Conservation (phyloP, 2,888 invertebrate species). For the Andrena bicolor region DNA sequence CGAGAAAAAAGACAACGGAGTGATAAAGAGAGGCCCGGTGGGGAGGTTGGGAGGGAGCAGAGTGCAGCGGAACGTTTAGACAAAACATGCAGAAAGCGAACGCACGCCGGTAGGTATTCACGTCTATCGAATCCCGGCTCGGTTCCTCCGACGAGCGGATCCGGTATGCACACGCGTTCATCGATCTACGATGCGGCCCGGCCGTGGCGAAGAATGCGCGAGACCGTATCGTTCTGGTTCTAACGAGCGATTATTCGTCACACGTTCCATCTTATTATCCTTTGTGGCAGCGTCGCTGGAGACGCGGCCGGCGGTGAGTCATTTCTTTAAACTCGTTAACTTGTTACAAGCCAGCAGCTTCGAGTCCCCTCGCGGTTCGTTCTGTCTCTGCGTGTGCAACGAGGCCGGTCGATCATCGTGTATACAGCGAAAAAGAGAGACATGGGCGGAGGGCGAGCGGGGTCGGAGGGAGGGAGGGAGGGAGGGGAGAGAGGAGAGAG, state of each 20-base stretch:
- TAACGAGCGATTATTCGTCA: constrained; percentile 66
- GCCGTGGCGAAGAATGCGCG: constrained; percentile 43
- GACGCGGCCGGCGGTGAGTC: constrained; percentile 59
- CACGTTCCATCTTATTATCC: constrained; percentile 67
- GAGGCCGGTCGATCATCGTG: constrained; percentile 68
- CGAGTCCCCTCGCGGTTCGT: constrained; percentile 40
- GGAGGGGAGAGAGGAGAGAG: background rate
- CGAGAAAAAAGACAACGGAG: background rate
- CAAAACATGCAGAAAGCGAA: constrained; percentile 43
- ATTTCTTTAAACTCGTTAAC: constrained; percentile 73
- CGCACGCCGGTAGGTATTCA: constrained; percentile 20
- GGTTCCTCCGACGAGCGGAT: constrained; percentile 35
- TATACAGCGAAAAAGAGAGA: constrained; percentile 15
- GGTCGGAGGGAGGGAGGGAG: background rate
- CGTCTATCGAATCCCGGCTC: constrained; percentile 45
- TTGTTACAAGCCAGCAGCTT: constrained; percentile 64
- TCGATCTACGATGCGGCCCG: constrained; percentile 50
- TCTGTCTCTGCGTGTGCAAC: constrained; percentile 52
- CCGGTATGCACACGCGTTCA: constrained; percentile 20
- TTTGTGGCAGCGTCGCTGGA: constrained; percentile 33
- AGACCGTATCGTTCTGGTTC: constrained; percentile 50
- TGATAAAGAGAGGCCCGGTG: background rate
- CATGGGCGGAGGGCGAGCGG: background rate
- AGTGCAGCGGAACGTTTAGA: constrained; percentile 34
- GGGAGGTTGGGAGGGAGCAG: background rate